Evolutionary conservation across 2,113 vertebrate genomes (phyloP).

Genomic region (Eleginops maclovinus): DNA sequence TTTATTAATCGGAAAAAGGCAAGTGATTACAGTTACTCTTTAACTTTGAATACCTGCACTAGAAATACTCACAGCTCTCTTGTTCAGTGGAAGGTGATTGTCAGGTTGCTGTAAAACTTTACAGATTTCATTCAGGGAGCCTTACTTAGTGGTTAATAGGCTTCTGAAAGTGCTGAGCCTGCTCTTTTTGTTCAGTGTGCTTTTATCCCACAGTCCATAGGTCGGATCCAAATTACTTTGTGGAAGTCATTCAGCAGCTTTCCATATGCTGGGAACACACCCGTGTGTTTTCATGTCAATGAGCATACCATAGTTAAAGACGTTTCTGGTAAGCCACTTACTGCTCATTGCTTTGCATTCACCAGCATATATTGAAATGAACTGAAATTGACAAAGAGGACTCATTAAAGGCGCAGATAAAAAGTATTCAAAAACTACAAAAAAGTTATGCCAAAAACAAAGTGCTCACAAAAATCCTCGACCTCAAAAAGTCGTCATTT

Average conservation of each 20-base stretch:
- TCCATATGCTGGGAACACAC: constrained; percentile 13
- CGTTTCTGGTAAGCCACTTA: constrained; percentile 17
- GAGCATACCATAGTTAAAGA: constrained; percentile 37
- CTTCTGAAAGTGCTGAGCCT: constrained; percentile 14
- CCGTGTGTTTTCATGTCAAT: constrained; percentile 12
- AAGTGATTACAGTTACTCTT: constrained; percentile 14
- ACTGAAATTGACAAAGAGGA: background rate
- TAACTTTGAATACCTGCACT: constrained; percentile 3
- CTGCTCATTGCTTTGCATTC: constrained; percentile 31
- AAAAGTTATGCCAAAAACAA: constrained; percentile 47
- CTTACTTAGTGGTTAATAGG: background rate
- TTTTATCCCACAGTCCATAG: constrained; percentile 36
- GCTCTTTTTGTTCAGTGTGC: constrained; percentile 19
- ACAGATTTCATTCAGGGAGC: background rate
- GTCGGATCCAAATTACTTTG: constrained; percentile 16
- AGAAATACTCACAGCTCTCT: background rate
- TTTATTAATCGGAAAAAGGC: constrained; percentile 9
- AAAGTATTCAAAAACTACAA: constrained; percentile 29
- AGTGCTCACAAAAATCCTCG: constrained; percentile 46
- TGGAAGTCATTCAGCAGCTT: constrained; percentile 31
- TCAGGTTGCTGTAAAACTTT: background rate
- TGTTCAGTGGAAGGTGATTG: background rate
- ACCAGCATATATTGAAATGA: background rate
- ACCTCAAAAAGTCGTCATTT: constrained; percentile 31
- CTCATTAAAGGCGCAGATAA: constrained; percentile 10